Conservation (phyloP, 2,888 invertebrate species). For the Drosophila quasianomalipes region DNA sequence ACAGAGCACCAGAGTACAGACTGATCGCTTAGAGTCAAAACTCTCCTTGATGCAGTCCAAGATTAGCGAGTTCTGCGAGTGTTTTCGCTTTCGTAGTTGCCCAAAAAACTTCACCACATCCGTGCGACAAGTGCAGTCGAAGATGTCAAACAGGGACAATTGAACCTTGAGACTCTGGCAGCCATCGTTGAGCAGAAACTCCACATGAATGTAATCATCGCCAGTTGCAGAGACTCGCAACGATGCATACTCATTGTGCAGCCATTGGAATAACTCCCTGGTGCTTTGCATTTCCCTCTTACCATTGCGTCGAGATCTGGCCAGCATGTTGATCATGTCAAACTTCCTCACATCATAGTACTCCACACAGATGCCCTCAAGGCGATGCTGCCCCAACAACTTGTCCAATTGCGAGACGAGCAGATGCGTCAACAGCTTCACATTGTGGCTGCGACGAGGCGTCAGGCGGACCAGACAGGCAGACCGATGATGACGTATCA, state of each 20-base stretch:
- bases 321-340: conserved; percentile 73
- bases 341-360: conserved; percentile 76
- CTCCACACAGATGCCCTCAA: conserved; percentile 62
- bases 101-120: conserved; percentile 60
- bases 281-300: conserved; percentile 51
- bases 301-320: conserved; percentile 3
- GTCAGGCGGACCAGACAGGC: conserved; percentile 66
- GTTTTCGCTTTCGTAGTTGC: conserved; percentile 42
- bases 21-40: conserved; percentile 44
- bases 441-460: conserved; percentile 50
- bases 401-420: conserved; percentile 72
- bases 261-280: conserved; percentile 70
- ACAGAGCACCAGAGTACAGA: conserved; percentile 63
- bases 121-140: conserved; percentile 47
- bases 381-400: conserved; percentile 41
- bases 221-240: conserved; percentile 56
- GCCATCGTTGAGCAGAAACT: conserved; percentile 49
- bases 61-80: conserved; percentile 41
- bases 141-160: conserved; percentile 63
- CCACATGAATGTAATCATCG: conserved; percentile 73
- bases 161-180: conserved; percentile 37
- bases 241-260: conserved; percentile 59
- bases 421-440: conserved; percentile 65
- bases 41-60: conserved; percentile 73
- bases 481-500: conserved; percentile 53